Base-by-base conservation (phyloP, 2,888 invertebrate genomes). In the Lepidochitona cinerea region DNA sequence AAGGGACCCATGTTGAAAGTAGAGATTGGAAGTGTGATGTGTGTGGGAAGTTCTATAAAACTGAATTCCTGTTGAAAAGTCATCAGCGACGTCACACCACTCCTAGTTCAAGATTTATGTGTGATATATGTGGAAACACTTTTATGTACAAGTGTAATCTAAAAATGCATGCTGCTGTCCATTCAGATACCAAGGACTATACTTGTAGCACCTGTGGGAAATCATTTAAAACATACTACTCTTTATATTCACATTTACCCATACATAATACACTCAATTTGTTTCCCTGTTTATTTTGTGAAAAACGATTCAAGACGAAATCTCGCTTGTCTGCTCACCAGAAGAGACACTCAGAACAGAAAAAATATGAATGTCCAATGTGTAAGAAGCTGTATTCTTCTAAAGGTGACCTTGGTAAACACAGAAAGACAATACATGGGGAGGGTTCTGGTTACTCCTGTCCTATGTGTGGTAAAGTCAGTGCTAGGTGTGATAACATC, bases 401-500 rank as follows among this genome's bases (percentile, higher is more conserved):
- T 71, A 88, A 88, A 72, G 88, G 87, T 6, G 88, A 88, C 0
- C 74, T 88, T 36, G 81, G 84, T 6, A 89, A 89, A 71, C 89
- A 89, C 73, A 79, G 77, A 49, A 81, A 82, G 59, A 86, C 88
- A 14, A 86, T 89, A 12, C 89, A 89, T 70, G 75, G 80, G 23
- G 73, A 79, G 1, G 77, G 75, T n/a, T 85, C 84, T 52, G 80
- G 84, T 59, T 88, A 85, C 79, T 82, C 81, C 0, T 89, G 89
- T 75, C 83, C 82, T 33, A 79, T 86, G 26, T 89, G 89, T 80
- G 85, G 85, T 0, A 89, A 88, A 71, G 75, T 79, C 5, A 74
- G 77, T 75, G 77, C 83, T 1, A 70, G 89, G 37, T 84, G 83
- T 49, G 89, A 88, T 77, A 89, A 88, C 71, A 78, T 89, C 70